Percentiles rank a stretch among this genome's conserved stretches.
phyloP scores from a whole-genome alignment of 92 coral and sea anemone species.

The Anthopleura xanthogrammica region DNA sequence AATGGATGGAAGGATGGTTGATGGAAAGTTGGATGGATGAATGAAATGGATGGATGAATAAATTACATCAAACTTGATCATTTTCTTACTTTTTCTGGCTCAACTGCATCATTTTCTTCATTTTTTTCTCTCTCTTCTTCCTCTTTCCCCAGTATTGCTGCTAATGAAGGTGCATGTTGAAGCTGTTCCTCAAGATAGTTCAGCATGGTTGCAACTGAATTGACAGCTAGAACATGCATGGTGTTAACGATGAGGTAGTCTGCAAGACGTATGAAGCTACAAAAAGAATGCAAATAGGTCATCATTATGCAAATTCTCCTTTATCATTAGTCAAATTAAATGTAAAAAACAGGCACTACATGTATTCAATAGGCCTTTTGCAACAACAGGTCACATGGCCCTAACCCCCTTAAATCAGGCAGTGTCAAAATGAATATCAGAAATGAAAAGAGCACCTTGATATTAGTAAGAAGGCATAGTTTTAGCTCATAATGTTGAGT shows the following conservation, averaged over 20 bases:
- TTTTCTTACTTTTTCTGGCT: conserved; percentile 26
- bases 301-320: no score
- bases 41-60: neutral
- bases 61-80: neutral
- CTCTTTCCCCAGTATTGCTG: conserved; percentile 67
- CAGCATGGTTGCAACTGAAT: conserved; percentile 97
- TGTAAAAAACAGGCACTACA: no score
- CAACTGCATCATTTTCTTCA: conserved; percentile 39
- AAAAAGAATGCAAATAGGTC: neutral
- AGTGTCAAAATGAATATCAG: no score
- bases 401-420: no score
- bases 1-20: no score
- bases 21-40: no score
- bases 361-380: no score
- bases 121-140: conserved; percentile 51
- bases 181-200: conserved; percentile 96
- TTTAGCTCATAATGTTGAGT: no score
- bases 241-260: conserved; percentile 98
- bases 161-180: conserved; percentile 72
- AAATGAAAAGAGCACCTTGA: no score
- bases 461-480: no score
- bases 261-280: conserved; percentile 96
- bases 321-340: no score
- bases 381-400: no score
- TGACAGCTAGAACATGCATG: conserved; percentile 98